phyloP scores from a whole-genome alignment of 2,797 vertebrate species.

The Parauchenoglanis ngamensis region DNA sequence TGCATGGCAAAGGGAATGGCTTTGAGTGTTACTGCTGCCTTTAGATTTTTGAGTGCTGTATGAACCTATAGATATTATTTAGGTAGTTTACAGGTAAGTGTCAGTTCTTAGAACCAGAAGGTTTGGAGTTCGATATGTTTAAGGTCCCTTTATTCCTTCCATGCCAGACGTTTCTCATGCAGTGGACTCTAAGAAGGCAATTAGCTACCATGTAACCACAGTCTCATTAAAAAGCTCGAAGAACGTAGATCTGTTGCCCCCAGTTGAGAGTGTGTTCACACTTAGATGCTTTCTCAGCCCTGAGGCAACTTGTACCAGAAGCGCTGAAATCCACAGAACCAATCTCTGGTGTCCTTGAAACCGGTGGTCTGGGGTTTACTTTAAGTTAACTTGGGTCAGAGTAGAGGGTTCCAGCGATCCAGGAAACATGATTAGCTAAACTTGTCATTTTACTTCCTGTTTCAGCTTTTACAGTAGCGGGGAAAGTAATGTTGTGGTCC shows the following conservation, averaged over 20 bases:
- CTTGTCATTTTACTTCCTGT: background rate
- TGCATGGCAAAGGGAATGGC: constrained; percentile 21
- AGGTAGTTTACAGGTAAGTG: background rate
- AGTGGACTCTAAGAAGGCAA: background rate
- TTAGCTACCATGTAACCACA: background rate
- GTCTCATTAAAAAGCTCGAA: background rate
- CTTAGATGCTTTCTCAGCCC: background rate
- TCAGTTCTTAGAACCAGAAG: background rate
- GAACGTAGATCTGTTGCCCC: background rate
- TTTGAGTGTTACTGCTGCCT: background rate
- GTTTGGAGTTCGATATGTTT: background rate
- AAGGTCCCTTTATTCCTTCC: background rate
- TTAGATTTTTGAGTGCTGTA: background rate
- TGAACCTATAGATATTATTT: background rate
- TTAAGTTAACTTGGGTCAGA: background rate
- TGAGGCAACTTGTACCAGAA: background rate
- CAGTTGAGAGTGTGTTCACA: background rate
- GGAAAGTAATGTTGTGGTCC: background rate
- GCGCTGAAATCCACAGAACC: background rate
- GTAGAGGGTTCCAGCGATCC: background rate
- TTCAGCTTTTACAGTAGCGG: background rate
- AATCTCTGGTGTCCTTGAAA: background rate
- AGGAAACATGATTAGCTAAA: background rate
- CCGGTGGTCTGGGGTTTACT: background rate
- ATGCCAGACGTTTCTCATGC: background rate